phyloP scores from a whole-genome alignment of 2,113 vertebrate species.

The Apus apus region DNA sequence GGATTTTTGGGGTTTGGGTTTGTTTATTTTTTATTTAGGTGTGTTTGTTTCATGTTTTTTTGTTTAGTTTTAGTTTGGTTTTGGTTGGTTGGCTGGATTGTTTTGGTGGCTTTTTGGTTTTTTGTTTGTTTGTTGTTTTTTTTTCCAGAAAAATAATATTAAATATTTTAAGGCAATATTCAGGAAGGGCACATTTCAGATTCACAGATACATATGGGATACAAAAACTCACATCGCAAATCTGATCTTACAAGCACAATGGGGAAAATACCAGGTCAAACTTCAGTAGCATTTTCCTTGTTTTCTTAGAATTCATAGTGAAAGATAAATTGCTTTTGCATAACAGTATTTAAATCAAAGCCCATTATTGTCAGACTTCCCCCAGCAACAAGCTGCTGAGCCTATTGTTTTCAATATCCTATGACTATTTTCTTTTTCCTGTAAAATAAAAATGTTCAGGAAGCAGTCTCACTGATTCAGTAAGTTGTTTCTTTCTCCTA shows the following conservation, averaged over 20 bases:
- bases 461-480: not conserved
- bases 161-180: not conserved
- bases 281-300: not conserved
- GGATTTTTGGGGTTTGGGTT: not conserved
- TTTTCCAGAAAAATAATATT: not conserved
- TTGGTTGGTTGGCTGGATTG: not conserved
- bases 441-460: conserved; percentile 43
- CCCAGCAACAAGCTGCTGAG: not conserved
- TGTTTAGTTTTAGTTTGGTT: not conserved
- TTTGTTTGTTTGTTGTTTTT: too few species aligned
- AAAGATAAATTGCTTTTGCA: not conserved
- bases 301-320: conserved; percentile 5
- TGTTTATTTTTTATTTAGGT: too few species aligned
- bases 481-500: not conserved
- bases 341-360: conserved; percentile 39
- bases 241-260: not conserved
- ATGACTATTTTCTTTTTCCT: conserved; percentile 36
- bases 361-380: conserved; percentile 1
- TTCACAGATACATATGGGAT: not conserved
- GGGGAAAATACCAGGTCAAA: not conserved
- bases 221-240: not conserved
- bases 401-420: conserved; percentile 59
- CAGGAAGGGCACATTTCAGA: not conserved
- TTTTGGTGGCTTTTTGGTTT: too few species aligned
- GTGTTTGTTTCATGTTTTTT: not conserved